Conservation (phyloP, 2,888 invertebrate species). For the Eilema depressum region DNA sequence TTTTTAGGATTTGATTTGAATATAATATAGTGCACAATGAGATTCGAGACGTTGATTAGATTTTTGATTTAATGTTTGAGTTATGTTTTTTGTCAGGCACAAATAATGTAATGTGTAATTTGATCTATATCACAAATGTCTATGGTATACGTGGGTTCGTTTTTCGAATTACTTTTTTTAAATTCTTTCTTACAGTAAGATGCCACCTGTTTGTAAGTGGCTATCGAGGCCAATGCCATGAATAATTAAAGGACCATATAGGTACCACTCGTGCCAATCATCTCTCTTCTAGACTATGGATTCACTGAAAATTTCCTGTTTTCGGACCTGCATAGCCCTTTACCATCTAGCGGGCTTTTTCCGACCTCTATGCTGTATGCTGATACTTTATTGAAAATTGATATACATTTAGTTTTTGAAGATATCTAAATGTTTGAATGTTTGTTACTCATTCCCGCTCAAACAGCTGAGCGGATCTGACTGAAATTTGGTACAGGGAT, state of each 20-base stretch:
- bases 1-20: slow-evolving; percentile 62
- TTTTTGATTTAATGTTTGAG: slow-evolving; percentile 25
- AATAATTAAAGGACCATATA: neutral
- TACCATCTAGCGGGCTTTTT: too few species aligned
- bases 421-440: too few species aligned
- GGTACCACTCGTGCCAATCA: too few species aligned
- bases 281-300: too few species aligned
- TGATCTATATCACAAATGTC: slow-evolving; percentile 13
- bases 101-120: slow-evolving; percentile 15
- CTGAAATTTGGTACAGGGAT: too few species aligned
- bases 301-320: too few species aligned
- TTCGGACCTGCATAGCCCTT: too few species aligned
- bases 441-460: too few species aligned
- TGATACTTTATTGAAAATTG: too few species aligned
- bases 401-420: too few species aligned
- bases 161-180: neutral
- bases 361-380: too few species aligned
- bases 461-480: too few species aligned
- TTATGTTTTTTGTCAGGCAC: slow-evolving; percentile 17
- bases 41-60: slow-evolving; percentile 43
- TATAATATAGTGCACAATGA: slow-evolving; percentile 58
- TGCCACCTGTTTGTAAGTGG: neutral
- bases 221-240: neutral
- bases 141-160: neutral
- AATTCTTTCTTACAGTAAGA: neutral